Percentiles rank a stretch among this genome's conserved stretches.
Conservation (phyloP, 1,140 invertebrate species). For the Neodiprion virginianus region DNA sequence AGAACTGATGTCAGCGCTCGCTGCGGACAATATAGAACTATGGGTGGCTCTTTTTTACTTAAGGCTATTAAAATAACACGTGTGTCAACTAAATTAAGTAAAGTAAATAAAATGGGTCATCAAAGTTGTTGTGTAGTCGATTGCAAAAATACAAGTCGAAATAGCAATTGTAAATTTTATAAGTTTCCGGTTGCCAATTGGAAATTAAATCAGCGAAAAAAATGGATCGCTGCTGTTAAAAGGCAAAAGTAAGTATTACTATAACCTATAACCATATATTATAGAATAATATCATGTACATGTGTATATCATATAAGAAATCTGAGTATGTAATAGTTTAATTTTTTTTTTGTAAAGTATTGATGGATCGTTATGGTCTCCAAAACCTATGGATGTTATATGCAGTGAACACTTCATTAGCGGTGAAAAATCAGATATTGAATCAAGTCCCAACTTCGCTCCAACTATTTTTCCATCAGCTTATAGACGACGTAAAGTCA, state of each 20-base stretch:
- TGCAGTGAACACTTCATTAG: slow-evolving; percentile 35
- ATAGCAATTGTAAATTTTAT: slow-evolving; percentile 28
- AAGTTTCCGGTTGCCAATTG: slow-evolving; percentile 21
- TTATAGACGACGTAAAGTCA: too few species aligned
- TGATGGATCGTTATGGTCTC: slow-evolving; percentile 30
- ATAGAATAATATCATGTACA: too few species aligned
- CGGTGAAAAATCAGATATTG: slow-evolving; percentile 25
- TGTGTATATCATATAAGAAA: slow-evolving; percentile 15
- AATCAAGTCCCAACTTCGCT: slow-evolving; percentile 21
- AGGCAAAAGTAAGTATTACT: too few species aligned
- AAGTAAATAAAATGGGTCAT: slow-evolving; percentile 18
- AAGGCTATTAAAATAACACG: too few species aligned
- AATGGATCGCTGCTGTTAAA: too few species aligned
- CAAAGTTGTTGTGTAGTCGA: slow-evolving; percentile 23
- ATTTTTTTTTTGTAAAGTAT: slow-evolving; percentile 27
- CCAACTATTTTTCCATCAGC: too few species aligned
- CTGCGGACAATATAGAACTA: too few species aligned
- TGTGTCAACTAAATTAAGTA: too few species aligned
- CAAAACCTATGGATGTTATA: slow-evolving; percentile 26
- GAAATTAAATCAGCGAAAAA: slow-evolving; percentile 14
- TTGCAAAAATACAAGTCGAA: slow-evolving; percentile 27
- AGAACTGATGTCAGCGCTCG: too few species aligned
- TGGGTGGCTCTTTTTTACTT: too few species aligned
- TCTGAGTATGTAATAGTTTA: slow-evolving; percentile 5
- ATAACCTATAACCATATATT: too few species aligned